These are phyloP conservation scores for Limnodromus scolopaceus DNA, from an alignment of 2,797 vertebrate genomes.

Conservation along the genomic window DNA sequence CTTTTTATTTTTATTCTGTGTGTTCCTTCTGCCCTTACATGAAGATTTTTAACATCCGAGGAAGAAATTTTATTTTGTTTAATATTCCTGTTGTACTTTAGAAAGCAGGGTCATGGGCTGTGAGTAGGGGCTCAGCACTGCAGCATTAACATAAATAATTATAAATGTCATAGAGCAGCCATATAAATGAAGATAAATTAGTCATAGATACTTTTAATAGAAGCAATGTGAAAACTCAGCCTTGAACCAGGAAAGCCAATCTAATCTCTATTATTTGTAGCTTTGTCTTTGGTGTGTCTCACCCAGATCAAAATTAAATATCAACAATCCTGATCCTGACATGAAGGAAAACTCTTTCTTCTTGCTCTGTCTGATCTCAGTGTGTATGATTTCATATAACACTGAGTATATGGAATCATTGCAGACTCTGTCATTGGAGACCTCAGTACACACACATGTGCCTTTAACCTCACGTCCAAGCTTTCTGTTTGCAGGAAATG, in stretches of 20 bases:
- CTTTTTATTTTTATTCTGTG: neutral
- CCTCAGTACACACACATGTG: neutral
- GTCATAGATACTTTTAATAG: neutral
- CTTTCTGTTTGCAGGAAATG: neutral
- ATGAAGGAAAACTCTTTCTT: neutral
- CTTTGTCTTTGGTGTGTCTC: neutral
- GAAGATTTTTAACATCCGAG: neutral
- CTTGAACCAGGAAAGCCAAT: neutral
- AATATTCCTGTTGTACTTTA: neutral
- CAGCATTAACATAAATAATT: neutral
- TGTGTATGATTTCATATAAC: neutral
- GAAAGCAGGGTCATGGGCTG: neutral
- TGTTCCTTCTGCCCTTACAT: neutral
- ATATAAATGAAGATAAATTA: neutral
- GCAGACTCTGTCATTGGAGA: neutral
- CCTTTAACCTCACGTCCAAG: neutral
- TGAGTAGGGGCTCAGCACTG: neutral
- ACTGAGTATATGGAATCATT: neutral
- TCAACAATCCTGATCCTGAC: neutral
- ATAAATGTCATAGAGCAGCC: neutral
- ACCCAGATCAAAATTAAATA: neutral
- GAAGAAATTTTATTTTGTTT: neutral
- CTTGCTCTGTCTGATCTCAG: neutral
- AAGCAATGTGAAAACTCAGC: neutral
- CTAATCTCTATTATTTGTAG: neutral